Percentiles rank a stretch among this genome's conserved stretches.
phyloP scores from a whole-genome alignment of 2,113 vertebrate genomes.

The Felis chaus region DNA sequence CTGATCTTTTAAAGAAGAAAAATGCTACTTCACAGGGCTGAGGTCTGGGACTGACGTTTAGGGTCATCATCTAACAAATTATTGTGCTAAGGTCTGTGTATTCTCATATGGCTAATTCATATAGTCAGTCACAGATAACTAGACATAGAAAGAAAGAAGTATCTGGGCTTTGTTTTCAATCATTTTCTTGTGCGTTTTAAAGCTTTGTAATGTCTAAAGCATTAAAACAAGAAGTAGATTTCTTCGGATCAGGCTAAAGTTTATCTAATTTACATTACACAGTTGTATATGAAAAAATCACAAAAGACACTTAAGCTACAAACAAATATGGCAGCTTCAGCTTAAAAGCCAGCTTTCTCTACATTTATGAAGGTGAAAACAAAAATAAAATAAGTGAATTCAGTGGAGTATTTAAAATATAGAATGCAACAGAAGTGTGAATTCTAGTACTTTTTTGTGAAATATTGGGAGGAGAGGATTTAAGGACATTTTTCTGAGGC shows the following conservation, averaged over 20 bases:
- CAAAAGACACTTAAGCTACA: neutral
- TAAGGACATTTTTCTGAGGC: neutral
- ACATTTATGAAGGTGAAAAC: neutral
- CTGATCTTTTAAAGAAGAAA: neutral
- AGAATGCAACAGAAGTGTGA: neutral
- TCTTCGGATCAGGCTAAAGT: neutral
- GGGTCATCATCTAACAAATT: neutral
- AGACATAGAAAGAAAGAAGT: neutral
- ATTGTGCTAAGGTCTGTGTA: neutral
- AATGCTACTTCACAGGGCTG: neutral
- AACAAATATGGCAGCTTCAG: neutral
- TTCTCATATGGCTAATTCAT: neutral
- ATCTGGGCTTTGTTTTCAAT: neutral
- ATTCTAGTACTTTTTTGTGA: neutral
- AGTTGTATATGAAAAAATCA: neutral
- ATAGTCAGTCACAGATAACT: neutral
- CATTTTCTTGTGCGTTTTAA: neutral
- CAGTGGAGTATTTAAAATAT: neutral
- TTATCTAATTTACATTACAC: neutral
- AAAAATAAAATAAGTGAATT: neutral
- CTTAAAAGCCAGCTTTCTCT: neutral
- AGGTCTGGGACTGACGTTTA: neutral
- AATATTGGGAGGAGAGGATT: neutral
- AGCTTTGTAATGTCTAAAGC: neutral
- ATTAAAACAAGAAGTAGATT: conserved; percentile 9